These are phyloP conservation scores for Camponotus fellah DNA, from an alignment of 2,888 invertebrate genomes.

Conservation along the genomic window DNA sequence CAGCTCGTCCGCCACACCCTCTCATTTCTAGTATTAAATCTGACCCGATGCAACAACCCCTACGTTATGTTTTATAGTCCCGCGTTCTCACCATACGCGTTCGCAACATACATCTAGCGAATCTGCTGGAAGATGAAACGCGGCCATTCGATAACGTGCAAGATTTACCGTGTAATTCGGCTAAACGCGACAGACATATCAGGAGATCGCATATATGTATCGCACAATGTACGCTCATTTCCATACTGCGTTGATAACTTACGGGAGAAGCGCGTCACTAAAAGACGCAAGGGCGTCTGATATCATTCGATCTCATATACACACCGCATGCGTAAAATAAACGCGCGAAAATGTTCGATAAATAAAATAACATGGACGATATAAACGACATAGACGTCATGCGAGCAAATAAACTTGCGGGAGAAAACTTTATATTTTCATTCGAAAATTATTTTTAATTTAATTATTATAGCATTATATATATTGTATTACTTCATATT, in stretches of 20 bases:
- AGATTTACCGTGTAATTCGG: slow-evolving; percentile 81
- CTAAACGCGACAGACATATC: slow-evolving; percentile 77
- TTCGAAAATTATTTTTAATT: neutral
- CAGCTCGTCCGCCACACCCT: slow-evolving; percentile 78
- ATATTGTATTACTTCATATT: neutral
- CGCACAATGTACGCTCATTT: slow-evolving; percentile 65
- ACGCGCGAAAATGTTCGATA: slow-evolving; percentile 31
- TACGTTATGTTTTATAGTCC: slow-evolving; percentile 73
- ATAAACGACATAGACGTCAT: neutral
- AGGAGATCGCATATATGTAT: slow-evolving; percentile 61
- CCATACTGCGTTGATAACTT: slow-evolving; percentile 67
- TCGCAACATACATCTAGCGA: slow-evolving; percentile 31
- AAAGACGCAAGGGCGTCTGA: slow-evolving; percentile 41
- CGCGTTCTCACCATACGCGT: slow-evolving; percentile 46
- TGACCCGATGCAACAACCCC: slow-evolving; percentile 76
- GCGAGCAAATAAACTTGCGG: neutral
- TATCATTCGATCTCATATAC: slow-evolving; percentile 55
- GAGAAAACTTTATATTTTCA: neutral
- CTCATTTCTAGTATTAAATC: slow-evolving; percentile 83
- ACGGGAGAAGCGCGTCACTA: slow-evolving; percentile 44
- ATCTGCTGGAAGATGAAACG: slow-evolving; percentile 76
- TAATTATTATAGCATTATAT: too few species aligned
- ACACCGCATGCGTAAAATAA: slow-evolving; percentile 25
- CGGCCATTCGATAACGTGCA: slow-evolving; percentile 79
- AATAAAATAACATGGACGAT: slow-evolving; percentile 30